A percentile compares a stretch with the other conserved stretches of the same genome.
Conservation (phyloP, 2,888 invertebrate species). For the Poecilobothrus nobilitatus region DNA sequence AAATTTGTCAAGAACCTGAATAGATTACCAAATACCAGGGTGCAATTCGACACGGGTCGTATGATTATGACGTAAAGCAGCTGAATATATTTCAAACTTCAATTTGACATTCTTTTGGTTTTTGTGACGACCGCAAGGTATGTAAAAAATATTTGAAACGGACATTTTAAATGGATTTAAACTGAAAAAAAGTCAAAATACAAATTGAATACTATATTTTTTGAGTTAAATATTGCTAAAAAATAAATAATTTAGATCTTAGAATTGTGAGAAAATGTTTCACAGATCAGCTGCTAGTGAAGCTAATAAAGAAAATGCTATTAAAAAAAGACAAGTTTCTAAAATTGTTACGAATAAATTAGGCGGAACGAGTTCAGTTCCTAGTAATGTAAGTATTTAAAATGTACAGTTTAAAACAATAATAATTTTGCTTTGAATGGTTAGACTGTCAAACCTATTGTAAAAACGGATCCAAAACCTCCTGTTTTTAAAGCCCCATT, state of each 20-base stretch:
- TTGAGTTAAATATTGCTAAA: too few species aligned
- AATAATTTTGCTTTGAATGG: background rate
- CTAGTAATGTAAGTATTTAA: background rate
- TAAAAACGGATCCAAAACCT: background rate
- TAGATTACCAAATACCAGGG: too few species aligned
- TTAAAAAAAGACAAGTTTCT: background rate
- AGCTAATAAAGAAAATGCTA: background rate
- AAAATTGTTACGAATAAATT: background rate
- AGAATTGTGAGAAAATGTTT: background rate
- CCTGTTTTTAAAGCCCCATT: background rate
- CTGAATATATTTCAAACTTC: background rate
- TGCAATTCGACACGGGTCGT: too few species aligned
- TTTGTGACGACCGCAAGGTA: background rate
- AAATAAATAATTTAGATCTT: too few species aligned
- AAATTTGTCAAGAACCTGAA: too few species aligned
- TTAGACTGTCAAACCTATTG: background rate
- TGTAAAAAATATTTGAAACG: constrained; percentile 10
- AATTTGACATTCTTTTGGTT: background rate
- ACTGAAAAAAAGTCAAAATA: too few species aligned
- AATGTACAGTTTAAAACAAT: constrained; percentile 2
- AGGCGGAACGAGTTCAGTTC: background rate
- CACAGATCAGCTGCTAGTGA: background rate
- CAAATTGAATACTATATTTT: too few species aligned
- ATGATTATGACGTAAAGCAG: too few species aligned
- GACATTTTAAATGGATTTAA: constrained; percentile 8